Conservation (phyloP, 1,140 invertebrate genomes). For the Diorhabda sublineata region DNA sequence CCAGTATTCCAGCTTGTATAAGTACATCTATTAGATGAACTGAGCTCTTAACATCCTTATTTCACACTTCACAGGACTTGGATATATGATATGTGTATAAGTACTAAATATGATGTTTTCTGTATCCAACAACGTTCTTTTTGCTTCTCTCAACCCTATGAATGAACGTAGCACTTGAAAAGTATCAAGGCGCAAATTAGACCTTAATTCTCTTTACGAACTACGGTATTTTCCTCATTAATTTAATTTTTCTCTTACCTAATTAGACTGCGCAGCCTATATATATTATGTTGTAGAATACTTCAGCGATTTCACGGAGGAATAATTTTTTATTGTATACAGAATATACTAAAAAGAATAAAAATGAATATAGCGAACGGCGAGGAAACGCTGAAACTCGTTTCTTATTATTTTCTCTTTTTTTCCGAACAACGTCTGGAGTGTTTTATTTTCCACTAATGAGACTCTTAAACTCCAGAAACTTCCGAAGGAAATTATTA, state of each 20-base stretch:
- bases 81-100: too few relatives aligned
- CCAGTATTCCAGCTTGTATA: too few relatives aligned
- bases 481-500: constrained; percentile 8
- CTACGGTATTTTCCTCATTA: not conserved
- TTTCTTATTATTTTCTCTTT: constrained; percentile 13
- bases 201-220: not conserved
- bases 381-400: constrained; percentile 1
- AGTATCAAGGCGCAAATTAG: not conserved
- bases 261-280: not conserved
- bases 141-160: not conserved
- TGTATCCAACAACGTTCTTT: too few relatives aligned
- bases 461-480: constrained; percentile 10
- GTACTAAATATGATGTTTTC: too few relatives aligned
- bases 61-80: too few relatives aligned
- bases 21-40: too few relatives aligned
- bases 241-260: constrained; percentile 3
- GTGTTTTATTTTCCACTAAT: constrained; percentile 16
- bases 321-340: constrained; percentile 1
- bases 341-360: constrained; percentile 8
- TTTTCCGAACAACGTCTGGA: constrained; percentile 14
- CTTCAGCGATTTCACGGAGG: not conserved
- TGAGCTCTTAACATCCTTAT: too few relatives aligned
- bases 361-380: constrained; percentile 14
- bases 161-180: not conserved
- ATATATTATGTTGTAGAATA: not conserved